A percentile compares a stretch with the other conserved stretches of the same genome.
Conservation (phyloP, 2,113 vertebrate species). For the Myiopsitta monachus region DNA sequence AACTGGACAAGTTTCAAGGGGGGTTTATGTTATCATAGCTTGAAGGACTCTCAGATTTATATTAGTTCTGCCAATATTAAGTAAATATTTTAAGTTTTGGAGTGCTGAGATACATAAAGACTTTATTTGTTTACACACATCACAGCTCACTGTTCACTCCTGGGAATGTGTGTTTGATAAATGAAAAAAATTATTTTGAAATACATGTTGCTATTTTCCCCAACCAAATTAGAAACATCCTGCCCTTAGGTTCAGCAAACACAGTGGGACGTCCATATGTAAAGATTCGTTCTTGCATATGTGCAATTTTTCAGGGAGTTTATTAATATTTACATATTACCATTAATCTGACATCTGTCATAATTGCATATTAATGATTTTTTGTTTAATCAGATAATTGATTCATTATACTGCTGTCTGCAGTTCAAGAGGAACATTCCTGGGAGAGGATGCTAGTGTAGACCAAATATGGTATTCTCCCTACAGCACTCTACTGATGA, state of each 20-base stretch:
- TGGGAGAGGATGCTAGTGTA: neutral
- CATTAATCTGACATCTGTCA: constrained; percentile 36
- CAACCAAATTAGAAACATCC: constrained; percentile 31
- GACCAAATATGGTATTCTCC: neutral
- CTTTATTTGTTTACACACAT: constrained; percentile 34
- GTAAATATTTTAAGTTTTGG: neutral
- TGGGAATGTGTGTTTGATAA: constrained; percentile 31
- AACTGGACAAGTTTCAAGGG: neutral
- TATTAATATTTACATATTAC: constrained; percentile 55
- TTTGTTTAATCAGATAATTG: constrained; percentile 44
- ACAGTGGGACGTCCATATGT: neutral
- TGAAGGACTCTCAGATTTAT: neutral
- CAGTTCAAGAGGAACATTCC: neutral
- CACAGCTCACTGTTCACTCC: constrained; percentile 25
- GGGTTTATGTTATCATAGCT: neutral
- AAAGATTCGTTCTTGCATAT: constrained; percentile 6
- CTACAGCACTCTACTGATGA: neutral
- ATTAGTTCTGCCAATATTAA: constrained; percentile 23
- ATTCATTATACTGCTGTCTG: constrained; percentile 7
- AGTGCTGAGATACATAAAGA: neutral
- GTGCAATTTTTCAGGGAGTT: constrained; percentile 16
- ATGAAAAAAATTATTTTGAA: constrained; percentile 18
- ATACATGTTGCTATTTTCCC: constrained; percentile 23
- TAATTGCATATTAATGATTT: constrained; percentile 46
- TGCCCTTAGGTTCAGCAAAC: constrained; percentile 42